Conservation (phyloP, 1,140 invertebrate genomes). For the Hylyphantes graminicola region DNA sequence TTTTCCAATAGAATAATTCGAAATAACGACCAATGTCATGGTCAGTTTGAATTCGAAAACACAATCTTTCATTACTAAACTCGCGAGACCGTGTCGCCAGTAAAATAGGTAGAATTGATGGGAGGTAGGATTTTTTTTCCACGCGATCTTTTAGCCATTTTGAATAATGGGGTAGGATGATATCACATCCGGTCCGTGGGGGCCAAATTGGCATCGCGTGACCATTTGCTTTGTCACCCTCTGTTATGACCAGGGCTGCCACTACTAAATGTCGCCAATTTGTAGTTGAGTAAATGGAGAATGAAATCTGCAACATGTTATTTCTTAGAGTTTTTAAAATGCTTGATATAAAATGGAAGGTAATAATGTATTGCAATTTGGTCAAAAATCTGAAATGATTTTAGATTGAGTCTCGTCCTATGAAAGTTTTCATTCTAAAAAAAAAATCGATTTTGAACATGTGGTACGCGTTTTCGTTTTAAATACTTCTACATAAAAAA, state of each 20-base stretch:
- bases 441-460: too few species aligned
- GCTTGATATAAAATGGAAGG: too few species aligned
- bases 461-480: too few species aligned
- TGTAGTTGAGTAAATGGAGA: too few species aligned
- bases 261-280: too few species aligned
- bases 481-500: too few species aligned
- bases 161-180: not conserved
- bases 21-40: slow-evolving; percentile 38
- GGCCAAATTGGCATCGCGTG: slow-evolving; percentile 34
- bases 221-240: slow-evolving; percentile 42
- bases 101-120: not conserved
- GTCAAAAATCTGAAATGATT: too few species aligned
- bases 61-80: not conserved
- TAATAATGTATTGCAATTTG: too few species aligned
- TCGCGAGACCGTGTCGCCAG: not conserved
- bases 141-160: slow-evolving; percentile 21
- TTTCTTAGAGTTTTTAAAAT: too few species aligned
- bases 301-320: too few species aligned
- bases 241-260: not conserved
- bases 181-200: slow-evolving; percentile 42
- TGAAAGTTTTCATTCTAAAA: too few species aligned
- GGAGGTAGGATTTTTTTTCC: slow-evolving; percentile 17
- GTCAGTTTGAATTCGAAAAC: slow-evolving; percentile 10
- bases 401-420: too few species aligned
- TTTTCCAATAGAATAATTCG: slow-evolving; percentile 22